A percentile compares a stretch with the other conserved stretches of the same genome.
Conservation (phyloP, 2,888 invertebrate species). For the Cantharis nigra region DNA sequence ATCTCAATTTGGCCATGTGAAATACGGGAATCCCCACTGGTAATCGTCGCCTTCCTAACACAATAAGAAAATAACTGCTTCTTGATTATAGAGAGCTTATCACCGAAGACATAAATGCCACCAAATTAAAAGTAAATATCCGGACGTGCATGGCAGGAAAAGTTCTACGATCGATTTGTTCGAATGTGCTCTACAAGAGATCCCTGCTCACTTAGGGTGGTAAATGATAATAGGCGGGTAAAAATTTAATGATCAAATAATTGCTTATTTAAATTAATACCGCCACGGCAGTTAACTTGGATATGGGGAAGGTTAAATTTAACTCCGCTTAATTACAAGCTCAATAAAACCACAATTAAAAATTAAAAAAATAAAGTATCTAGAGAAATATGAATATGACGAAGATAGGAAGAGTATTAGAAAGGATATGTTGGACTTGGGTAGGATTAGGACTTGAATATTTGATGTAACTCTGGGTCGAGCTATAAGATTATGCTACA, state of each 20-base stretch:
- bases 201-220: neutral
- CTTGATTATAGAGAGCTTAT: neutral
- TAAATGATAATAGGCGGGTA: neutral
- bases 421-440: slow-evolving; percentile 39
- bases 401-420: slow-evolving; percentile 34
- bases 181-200: neutral
- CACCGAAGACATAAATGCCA: neutral
- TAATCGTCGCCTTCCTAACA: neutral
- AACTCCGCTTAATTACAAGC: neutral
- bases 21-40: neutral
- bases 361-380: neutral
- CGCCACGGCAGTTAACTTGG: neutral
- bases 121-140: neutral
- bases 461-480: slow-evolving; percentile 38
- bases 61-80: neutral
- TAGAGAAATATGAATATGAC: slow-evolving; percentile 23
- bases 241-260: neutral
- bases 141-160: neutral
- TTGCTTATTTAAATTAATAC: neutral
- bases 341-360: neutral
- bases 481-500: slow-evolving; percentile 27
- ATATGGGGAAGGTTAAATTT: neutral
- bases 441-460: slow-evolving; percentile 44
- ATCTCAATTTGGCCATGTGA: neutral
- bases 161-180: neutral